These are phyloP conservation scores for Phanerotoma sp. DNA, from an alignment of 2,888 invertebrate species.

Conservation along the genomic window DNA sequence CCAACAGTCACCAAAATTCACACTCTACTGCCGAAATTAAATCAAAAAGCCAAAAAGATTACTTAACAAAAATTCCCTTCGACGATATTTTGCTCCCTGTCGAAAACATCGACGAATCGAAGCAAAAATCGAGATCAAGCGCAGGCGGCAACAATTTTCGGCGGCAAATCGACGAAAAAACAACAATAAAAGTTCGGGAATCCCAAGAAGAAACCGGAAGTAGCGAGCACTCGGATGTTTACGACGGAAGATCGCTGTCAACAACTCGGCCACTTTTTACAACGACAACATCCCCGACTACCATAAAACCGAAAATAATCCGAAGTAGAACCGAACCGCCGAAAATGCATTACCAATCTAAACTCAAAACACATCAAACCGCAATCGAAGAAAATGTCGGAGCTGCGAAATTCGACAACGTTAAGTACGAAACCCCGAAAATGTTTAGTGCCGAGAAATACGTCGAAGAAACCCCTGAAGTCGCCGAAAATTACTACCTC, in stretches of 20 bases:
- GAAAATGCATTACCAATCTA: slow-evolving; percentile 41
- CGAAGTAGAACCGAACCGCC: slow-evolving; percentile 46
- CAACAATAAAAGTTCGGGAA: slow-evolving; percentile 56
- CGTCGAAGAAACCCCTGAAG: slow-evolving; percentile 42
- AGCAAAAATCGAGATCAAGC: slow-evolving; percentile 51
- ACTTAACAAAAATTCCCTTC: slow-evolving; percentile 49
- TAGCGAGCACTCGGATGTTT: slow-evolving; percentile 70
- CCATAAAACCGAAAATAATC: slow-evolving; percentile 61
- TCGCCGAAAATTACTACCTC: slow-evolving; percentile 45
- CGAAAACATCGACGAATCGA: slow-evolving; percentile 55
- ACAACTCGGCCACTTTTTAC: slow-evolving; percentile 70
- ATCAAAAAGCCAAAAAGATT: slow-evolving; percentile 38
- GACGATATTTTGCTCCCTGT: slow-evolving; percentile 54
- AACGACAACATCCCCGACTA: slow-evolving; percentile 56
- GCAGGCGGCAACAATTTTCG: slow-evolving; percentile 63
- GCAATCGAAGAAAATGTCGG: slow-evolving; percentile 39
- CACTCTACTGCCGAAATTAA: slow-evolving; percentile 47
- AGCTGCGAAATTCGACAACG: slow-evolving; percentile 45
- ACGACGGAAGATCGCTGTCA: slow-evolving; percentile 65
- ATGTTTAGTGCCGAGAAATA: slow-evolving; percentile 44
- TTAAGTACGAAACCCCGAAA: slow-evolving; percentile 41
- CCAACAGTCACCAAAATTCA: slow-evolving; percentile 49
- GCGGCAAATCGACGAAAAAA: slow-evolving; percentile 65
- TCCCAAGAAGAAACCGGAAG: slow-evolving; percentile 62
- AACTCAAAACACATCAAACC: no score